Evolutionary conservation across 2,797 vertebrate species (phyloP).

Genomic region (Atherinosoma microstoma): DNA sequence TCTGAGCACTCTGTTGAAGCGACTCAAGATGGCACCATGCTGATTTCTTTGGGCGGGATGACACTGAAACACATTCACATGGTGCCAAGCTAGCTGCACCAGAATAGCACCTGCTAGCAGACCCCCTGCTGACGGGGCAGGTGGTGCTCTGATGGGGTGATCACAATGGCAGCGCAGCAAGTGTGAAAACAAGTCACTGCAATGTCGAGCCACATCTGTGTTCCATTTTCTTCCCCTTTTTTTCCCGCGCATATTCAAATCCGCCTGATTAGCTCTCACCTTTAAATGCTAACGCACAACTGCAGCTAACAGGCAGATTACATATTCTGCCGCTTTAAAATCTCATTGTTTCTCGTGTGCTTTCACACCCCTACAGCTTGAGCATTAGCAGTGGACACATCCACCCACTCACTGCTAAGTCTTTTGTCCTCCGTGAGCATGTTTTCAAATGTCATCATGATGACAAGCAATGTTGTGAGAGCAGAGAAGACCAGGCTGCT

Average conservation of each 20-base stretch:
- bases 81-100: conserved; percentile 34
- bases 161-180: conserved; percentile 19
- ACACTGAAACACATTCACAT: conserved; percentile 61
- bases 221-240: conserved; percentile 6
- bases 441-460: conserved; percentile 81
- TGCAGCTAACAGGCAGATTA: conserved; percentile 77
- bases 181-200: conserved; percentile 48
- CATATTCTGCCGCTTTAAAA: conserved; percentile 63
- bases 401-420: conserved; percentile 75
- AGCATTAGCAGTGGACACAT: conserved; percentile 73
- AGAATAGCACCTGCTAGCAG: conserved; percentile 71
- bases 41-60: conserved; percentile 40
- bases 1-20: conserved; percentile 37
- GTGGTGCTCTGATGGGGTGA: conserved; percentile 63
- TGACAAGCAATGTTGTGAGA: conserved; percentile 75
- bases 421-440: conserved; percentile 76
- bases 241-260: conserved; percentile 25
- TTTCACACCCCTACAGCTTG: conserved; percentile 67
- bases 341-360: conserved; percentile 68
- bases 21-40: conserved; percentile 62
- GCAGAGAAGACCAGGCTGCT: conserved; percentile 62
- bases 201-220: conserved; percentile 52
- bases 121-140: conserved; percentile 69
- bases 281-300: conserved; percentile 75
- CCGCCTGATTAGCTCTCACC: conserved; percentile 65